These are phyloP conservation scores for Plagodis pulveraria DNA, from an alignment of 2,888 invertebrate genomes.

Conservation along the genomic window DNA sequence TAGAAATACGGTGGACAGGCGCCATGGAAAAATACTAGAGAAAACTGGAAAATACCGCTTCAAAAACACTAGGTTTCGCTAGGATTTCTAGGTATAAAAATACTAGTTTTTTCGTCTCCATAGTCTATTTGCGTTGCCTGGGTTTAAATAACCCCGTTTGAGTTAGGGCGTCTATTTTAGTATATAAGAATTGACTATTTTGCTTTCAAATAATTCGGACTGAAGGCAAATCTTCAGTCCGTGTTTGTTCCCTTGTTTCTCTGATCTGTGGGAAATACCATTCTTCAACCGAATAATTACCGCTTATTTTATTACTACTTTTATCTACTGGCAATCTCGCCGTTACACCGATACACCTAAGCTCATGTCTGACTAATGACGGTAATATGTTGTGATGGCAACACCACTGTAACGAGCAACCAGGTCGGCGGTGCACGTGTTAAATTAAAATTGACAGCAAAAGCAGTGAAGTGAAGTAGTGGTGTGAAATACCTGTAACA, in stretches of 20 bases:
- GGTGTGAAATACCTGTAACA: background rate
- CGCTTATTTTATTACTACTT: background rate
- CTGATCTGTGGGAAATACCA: too few species aligned
- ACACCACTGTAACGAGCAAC: slow-evolving; percentile 2
- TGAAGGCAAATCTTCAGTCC: too few species aligned
- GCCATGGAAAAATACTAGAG: slow-evolving; percentile 21
- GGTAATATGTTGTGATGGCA: slow-evolving; percentile 5
- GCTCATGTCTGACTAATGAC: slow-evolving; percentile 2
- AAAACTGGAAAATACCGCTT: slow-evolving; percentile 12
- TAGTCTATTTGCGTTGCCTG: background rate
- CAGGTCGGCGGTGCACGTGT: background rate
- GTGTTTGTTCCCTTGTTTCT: too few species aligned
- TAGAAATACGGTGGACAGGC: slow-evolving; percentile 32
- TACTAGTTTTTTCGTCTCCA: background rate
- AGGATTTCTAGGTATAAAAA: background rate
- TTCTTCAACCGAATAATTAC: too few species aligned
- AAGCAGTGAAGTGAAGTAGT: slow-evolving; percentile 1
- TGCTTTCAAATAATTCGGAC: too few species aligned
- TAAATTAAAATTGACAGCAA: slow-evolving; percentile 3
- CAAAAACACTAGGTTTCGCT: background rate
- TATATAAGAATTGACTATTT: too few species aligned
- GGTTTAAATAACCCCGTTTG: background rate
- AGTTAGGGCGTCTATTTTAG: too few species aligned
- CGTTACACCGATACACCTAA: slow-evolving; percentile 1
- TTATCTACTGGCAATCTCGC: background rate